Conservation (phyloP, 2,797 vertebrate genomes). For the Carcharodon carcharias region DNA sequence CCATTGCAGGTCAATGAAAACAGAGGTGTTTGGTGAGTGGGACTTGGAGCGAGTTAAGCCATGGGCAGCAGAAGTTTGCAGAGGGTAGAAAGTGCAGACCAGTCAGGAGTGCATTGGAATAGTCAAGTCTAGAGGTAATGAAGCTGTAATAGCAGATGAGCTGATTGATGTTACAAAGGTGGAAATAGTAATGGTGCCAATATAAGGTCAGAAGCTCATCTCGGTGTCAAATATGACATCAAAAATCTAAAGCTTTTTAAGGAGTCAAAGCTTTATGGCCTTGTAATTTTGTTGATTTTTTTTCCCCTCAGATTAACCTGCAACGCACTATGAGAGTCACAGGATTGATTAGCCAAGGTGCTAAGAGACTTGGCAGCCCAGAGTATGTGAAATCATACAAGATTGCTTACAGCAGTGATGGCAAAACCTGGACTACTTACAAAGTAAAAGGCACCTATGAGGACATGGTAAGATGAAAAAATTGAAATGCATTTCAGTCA, state of each 20-base stretch:
- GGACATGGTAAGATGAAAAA: slow-evolving; percentile 76
- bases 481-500: not conserved
- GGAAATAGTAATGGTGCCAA: not conserved
- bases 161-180: not conserved
- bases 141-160: not conserved
- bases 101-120: not conserved
- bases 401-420: slow-evolving; percentile 91
- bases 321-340: slow-evolving; percentile 96
- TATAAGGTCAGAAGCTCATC: too few species aligned
- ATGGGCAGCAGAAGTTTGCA: not conserved
- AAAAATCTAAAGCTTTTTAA: not conserved
- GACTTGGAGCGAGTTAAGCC: not conserved
- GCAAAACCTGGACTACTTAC: slow-evolving; percentile 88
- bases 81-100: not conserved
- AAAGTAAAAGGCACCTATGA: slow-evolving; percentile 89
- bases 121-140: not conserved
- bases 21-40: not conserved
- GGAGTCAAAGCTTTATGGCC: too few species aligned
- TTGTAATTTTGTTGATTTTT: not conserved
- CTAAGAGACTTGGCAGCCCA: slow-evolving; percentile 94
- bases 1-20: not conserved
- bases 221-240: not conserved
- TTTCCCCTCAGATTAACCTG: slow-evolving; percentile 78
- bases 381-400: slow-evolving; percentile 98
- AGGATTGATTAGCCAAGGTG: slow-evolving; percentile 95